phyloP scores from a whole-genome alignment of 30 jellyfish, hydroid and myxozoan genomes.

The Aurelia aurita region DNA sequence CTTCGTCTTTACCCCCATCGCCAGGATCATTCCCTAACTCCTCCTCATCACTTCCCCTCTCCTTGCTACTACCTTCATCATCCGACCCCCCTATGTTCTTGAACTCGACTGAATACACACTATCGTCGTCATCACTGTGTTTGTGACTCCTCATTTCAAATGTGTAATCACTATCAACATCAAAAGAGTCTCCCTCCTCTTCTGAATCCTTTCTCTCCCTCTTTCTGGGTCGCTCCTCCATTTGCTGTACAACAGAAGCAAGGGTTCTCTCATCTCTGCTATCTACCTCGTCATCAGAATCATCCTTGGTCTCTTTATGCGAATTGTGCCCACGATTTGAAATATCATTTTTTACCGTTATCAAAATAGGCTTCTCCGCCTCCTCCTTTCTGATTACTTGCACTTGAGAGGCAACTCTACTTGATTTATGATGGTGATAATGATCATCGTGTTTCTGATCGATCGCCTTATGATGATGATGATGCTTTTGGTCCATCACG shows the following conservation, averaged over 20 bases:
- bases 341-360: slow-evolving; percentile 42
- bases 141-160: slow-evolving; percentile 60
- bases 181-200: slow-evolving; percentile 30
- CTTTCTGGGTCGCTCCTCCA: neutral
- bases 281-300: neutral
- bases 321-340: neutral
- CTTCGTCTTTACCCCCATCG: neutral
- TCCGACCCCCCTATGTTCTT: slow-evolving; percentile 63
- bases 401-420: slow-evolving; percentile 2
- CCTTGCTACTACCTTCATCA: slow-evolving; percentile 15
- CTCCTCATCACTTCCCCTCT: neutral
- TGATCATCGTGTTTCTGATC: too few species aligned
- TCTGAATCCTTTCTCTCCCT: neutral
- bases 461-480: neutral
- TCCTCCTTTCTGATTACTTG: slow-evolving; percentile 7
- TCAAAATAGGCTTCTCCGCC: slow-evolving; percentile 20
- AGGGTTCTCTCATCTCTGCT: neutral
- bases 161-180: slow-evolving; percentile 64
- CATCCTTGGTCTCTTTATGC: slow-evolving; percentile 4
- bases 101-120: slow-evolving; percentile 61
- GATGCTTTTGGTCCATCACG: too few species aligned
- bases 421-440: neutral
- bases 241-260: neutral
- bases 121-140: slow-evolving; percentile 53
- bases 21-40: neutral